Evolutionary conservation across 2,113 vertebrate species (phyloP).

Genomic region (Sebastes fasciatus): DNA sequence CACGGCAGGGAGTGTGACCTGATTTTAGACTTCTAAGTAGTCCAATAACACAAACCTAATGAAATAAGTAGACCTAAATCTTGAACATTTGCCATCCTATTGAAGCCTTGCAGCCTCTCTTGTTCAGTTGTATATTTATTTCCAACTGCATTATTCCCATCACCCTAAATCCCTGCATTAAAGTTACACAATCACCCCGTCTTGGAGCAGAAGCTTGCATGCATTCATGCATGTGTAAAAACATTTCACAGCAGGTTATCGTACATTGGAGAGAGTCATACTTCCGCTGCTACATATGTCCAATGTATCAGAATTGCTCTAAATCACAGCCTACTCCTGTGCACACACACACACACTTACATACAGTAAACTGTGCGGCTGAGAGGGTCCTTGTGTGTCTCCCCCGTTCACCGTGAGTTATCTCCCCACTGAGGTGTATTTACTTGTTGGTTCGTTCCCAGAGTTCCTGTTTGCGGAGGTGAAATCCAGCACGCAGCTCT

Average conservation of each 20-base stretch:
- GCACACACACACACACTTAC: neutral
- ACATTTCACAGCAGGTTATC: neutral
- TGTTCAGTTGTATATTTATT: neutral
- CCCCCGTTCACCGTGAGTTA: neutral
- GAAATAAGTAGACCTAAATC: constrained; percentile 1
- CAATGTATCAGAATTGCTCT: constrained; percentile 2
- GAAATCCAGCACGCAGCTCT: constrained; percentile 25
- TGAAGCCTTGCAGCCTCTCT: neutral
- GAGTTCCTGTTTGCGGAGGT: constrained; percentile 61
- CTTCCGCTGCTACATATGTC: neutral
- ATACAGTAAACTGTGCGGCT: neutral
- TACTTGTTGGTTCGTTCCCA: constrained; percentile 57
- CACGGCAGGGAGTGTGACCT: neutral
- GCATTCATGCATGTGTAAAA: neutral
- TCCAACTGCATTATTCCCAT: constrained; percentile 25
- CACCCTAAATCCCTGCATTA: neutral
- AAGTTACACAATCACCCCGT: neutral
- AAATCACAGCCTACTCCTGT: neutral
- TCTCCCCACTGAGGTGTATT: constrained; percentile 53
- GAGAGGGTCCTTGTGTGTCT: constrained; percentile 2
- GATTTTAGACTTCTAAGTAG: constrained; percentile 33
- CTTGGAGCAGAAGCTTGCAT: neutral
- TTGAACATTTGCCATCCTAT: neutral
- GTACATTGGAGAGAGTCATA: neutral
- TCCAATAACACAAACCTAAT: constrained; percentile 15